phyloP scores from a whole-genome alignment of 2,888 invertebrate species.

The Coelinius sp. region DNA sequence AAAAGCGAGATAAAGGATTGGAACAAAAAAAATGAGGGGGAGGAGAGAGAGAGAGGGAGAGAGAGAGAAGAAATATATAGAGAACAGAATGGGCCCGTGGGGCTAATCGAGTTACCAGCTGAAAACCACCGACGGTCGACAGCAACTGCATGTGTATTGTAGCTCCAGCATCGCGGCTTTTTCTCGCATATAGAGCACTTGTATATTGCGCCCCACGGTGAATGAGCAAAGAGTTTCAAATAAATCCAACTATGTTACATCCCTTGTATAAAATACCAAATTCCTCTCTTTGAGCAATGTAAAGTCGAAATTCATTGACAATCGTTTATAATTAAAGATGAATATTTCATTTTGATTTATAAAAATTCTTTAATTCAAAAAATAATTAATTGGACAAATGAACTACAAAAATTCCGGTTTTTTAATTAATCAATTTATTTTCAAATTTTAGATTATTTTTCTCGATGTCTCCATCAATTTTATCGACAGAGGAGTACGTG shows the following conservation, averaged over 20 bases:
- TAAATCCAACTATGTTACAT: conserved; percentile 50
- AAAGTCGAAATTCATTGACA: too few relatives aligned
- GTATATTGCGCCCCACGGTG: conserved; percentile 3
- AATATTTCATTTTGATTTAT: too few relatives aligned
- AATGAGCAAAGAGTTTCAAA: conserved; percentile 55
- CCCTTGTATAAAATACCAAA: background rate
- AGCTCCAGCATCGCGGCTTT: conserved; percentile 38
- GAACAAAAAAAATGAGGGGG: conserved; percentile 13
- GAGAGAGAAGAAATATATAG: conserved; percentile 37
- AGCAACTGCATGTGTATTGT: conserved; percentile 57
- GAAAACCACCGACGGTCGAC: conserved; percentile 67
- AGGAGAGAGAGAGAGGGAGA: background rate
- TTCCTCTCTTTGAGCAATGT: background rate
- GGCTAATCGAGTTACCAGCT: conserved; percentile 67
- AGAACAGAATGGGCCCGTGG: conserved; percentile 44
- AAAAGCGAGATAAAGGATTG: conserved; percentile 38
- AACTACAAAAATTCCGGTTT: too few relatives aligned
- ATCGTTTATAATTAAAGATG: too few relatives aligned
- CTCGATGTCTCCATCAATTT: background rate
- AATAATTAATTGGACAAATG: background rate
- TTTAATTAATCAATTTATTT: background rate
- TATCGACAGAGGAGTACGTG: conserved; percentile 1
- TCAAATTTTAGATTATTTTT: background rate
- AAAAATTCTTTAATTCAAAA: background rate
- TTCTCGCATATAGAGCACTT: conserved; percentile 5